Percentiles rank a stretch among this genome's conserved stretches.
Evolutionary conservation across 2,888 invertebrate genomes (phyloP).

Genomic region (Petrolisthes cinctipes): DNA sequence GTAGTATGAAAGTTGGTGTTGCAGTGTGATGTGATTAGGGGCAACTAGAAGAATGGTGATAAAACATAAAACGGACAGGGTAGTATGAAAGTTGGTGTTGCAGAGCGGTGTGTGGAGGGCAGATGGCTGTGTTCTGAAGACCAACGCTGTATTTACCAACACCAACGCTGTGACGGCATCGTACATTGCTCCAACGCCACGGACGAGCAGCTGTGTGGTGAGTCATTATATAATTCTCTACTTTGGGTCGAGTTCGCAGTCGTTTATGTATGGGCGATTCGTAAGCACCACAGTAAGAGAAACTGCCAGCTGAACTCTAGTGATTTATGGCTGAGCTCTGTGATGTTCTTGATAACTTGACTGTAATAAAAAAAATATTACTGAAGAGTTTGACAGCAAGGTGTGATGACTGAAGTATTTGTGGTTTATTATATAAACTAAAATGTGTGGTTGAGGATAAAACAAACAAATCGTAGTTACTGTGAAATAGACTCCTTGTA

Average conservation of each 20-base stretch:
- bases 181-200: constrained; percentile 15
- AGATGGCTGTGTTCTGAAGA: constrained; percentile 10
- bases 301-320: background rate
- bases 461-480: too few species aligned
- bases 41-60: too few species aligned
- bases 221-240: background rate
- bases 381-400: background rate
- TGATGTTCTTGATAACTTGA: background rate
- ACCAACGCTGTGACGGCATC: constrained; percentile 23
- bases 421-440: too few species aligned
- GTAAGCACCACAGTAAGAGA: too few species aligned
- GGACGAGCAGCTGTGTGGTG: constrained; percentile 23
- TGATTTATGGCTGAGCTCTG: background rate
- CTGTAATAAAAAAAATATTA: background rate
- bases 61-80: too few species aligned
- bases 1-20: background rate
- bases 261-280: too few species aligned
- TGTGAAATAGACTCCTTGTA: too few species aligned
- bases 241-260: too few species aligned
- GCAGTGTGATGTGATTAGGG: background rate
- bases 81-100: background rate
- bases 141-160: constrained; percentile 3
- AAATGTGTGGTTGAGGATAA: too few species aligned
- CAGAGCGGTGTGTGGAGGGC: constrained; percentile 22
- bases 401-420: background rate